These are phyloP conservation scores for Melanargia galathea DNA, from an alignment of 2,888 invertebrate genomes.

Conservation along the genomic window DNA sequence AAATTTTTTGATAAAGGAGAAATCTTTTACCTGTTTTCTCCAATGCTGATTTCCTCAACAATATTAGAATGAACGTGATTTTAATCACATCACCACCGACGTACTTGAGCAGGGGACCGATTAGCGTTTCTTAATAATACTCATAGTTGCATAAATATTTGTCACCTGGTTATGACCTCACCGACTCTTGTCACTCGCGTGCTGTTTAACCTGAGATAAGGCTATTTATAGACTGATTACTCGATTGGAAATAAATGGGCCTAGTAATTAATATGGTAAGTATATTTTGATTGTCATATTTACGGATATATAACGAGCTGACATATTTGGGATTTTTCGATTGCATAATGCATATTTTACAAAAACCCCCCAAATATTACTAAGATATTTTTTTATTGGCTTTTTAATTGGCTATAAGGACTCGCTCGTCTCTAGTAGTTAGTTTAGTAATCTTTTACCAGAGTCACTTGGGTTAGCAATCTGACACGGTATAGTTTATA, in stretches of 20 bases:
- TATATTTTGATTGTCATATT: background rate
- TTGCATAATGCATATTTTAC: no score
- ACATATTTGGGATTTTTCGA: background rate
- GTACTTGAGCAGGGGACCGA: background rate
- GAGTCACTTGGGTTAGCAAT: no score
- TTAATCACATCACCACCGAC: constrained; percentile 13
- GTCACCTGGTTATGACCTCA: constrained; percentile 58
- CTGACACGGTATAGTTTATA: no score
- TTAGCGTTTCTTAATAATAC: constrained; percentile 36
- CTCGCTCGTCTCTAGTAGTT: no score
- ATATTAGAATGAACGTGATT: constrained; percentile 19
- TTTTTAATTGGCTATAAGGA: no score
- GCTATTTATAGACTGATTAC: constrained; percentile 34
- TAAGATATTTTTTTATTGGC: no score
- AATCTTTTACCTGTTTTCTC: background rate
- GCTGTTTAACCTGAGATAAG: constrained; percentile 39
- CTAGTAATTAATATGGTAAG: constrained; percentile 4
- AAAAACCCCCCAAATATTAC: no score
- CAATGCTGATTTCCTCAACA: background rate
- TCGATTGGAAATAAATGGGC: constrained; percentile 10
- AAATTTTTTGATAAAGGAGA: no score
- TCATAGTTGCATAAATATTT: constrained; percentile 59
- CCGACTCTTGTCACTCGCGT: constrained; percentile 45
- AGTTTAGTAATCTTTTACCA: no score
- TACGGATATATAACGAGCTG: constrained; percentile 2